Percentiles rank a stretch among this genome's conserved stretches.
Conservation (phyloP, 2,888 invertebrate genomes). For the Luperina testacea region DNA sequence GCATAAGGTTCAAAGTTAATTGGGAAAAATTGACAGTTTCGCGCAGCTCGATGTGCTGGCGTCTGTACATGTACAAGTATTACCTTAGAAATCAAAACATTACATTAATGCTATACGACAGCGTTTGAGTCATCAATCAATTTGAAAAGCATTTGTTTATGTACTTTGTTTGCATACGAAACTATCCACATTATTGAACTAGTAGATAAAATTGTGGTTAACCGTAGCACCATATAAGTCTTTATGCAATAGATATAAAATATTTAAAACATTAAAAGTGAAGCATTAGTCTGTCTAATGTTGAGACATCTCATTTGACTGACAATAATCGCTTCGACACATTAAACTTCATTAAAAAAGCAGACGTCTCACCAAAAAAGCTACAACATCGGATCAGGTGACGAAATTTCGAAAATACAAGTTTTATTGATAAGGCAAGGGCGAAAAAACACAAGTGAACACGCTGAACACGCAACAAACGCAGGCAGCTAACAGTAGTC, state of each 20-base stretch:
- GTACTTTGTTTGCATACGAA: constrained; percentile 5
- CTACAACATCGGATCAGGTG: background rate
- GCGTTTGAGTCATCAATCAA: constrained; percentile 19
- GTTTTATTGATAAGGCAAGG: background rate
- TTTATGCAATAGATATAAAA: background rate
- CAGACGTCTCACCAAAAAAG: background rate
- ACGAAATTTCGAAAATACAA: background rate
- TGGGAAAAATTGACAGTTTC: no score
- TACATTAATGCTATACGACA: background rate
- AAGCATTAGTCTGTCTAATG: background rate
- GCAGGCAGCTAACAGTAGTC: background rate
- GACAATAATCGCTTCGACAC: background rate
- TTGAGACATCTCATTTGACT: background rate
- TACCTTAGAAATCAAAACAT: background rate
- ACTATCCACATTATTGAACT: constrained; percentile 4
- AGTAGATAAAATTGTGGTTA: constrained; percentile 7
- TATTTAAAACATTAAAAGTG: background rate
- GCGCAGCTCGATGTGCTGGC: no score
- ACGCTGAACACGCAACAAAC: background rate
- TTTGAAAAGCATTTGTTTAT: constrained; percentile 29
- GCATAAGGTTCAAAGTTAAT: no score
- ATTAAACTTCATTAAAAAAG: no score
- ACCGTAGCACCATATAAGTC: background rate
- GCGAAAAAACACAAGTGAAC: background rate
- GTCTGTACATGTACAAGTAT: background rate